Evolutionary conservation across 92 coral and sea anemone species (phyloP).

Genomic region (Phymanthus crucifer): DNA sequence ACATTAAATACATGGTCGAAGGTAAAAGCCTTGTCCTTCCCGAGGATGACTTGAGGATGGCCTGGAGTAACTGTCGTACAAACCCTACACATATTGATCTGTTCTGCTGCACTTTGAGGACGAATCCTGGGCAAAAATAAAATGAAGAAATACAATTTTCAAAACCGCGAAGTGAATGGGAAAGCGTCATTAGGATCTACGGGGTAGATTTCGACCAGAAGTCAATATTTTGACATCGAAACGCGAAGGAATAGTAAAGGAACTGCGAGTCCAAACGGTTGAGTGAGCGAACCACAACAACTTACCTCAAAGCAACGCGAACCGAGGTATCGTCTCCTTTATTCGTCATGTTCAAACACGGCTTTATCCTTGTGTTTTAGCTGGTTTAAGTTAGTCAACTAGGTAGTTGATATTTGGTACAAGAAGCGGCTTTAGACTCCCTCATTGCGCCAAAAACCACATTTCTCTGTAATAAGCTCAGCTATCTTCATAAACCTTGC

Average conservation of each 20-base stretch:
- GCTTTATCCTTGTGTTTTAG: slow-evolving; percentile 14
- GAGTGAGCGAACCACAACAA: slow-evolving; percentile 14
- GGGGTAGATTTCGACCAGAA: neutral
- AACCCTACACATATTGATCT: slow-evolving; percentile 94
- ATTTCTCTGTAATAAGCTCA: neutral
- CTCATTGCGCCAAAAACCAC: slow-evolving; percentile 22
- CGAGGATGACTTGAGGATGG: slow-evolving; percentile 94
- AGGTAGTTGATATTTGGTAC: neutral
- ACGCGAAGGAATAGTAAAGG: neutral
- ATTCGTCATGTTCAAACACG: slow-evolving; percentile 30
- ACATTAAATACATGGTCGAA: slow-evolving; percentile 89
- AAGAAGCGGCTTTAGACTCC: neutral
- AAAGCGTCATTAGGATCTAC: slow-evolving; percentile 15
- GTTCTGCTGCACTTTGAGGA: slow-evolving; percentile 99
- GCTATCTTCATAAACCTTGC: neutral
- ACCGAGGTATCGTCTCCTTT: slow-evolving; percentile 87
- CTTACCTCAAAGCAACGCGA: slow-evolving; percentile 95
- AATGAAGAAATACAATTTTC: slow-evolving; percentile 31
- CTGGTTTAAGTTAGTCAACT: slow-evolving; percentile 28
- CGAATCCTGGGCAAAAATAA: slow-evolving; percentile 77
- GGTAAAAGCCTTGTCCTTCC: slow-evolving; percentile 98
- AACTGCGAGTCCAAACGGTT: slow-evolving; percentile 41
- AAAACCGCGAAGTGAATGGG: slow-evolving; percentile 27
- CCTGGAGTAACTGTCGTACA: slow-evolving; percentile 90
- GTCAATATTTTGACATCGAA: slow-evolving; percentile 13